A percentile compares a stretch with the other conserved stretches of the same genome.
Evolutionary conservation across 2,888 invertebrate genomes (phyloP).

Genomic region (Dastarcus helophoroides): DNA sequence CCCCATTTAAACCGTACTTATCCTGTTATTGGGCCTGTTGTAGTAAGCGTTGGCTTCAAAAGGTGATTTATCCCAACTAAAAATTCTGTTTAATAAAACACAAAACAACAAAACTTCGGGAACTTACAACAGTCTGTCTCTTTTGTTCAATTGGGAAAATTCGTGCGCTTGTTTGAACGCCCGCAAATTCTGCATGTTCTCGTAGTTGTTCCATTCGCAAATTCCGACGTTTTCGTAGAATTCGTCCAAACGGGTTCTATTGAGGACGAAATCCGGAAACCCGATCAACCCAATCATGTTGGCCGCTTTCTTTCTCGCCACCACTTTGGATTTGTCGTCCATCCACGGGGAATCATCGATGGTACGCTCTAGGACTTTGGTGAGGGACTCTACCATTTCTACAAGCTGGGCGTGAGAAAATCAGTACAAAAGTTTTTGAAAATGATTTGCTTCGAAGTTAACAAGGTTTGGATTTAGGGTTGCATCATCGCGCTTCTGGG

Average conservation of each 20-base stretch:
- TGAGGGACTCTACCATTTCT: slow-evolving; percentile 37
- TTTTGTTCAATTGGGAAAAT: slow-evolving; percentile 24
- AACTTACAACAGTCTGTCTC: slow-evolving; percentile 24
- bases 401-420: too few relatives aligned
- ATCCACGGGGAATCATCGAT: slow-evolving; percentile 41
- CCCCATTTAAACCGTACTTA: slow-evolving; percentile 34
- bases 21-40: slow-evolving; percentile 41
- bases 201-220: slow-evolving; percentile 32
- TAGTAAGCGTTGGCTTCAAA: slow-evolving; percentile 55
- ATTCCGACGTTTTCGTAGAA: slow-evolving; percentile 33
- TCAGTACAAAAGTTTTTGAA: too few relatives aligned
- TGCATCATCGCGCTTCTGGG: too few relatives aligned
- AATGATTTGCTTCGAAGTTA: too few relatives aligned
- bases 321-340: slow-evolving; percentile 38
- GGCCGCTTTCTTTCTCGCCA: slow-evolving; percentile 39
- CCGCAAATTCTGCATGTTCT: slow-evolving; percentile 28
- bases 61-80: slow-evolving; percentile 36
- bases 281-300: slow-evolving; percentile 35
- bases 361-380: slow-evolving; percentile 37
- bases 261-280: slow-evolving; percentile 27
- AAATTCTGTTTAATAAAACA: slow-evolving; percentile 5
- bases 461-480: too few relatives aligned
- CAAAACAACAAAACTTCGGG: not conserved
- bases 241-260: slow-evolving; percentile 22
- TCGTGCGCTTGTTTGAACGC: slow-evolving; percentile 29